Evolutionary conservation across 2,888 invertebrate genomes (phyloP).

Genomic region (Pelosia muscerda): DNA sequence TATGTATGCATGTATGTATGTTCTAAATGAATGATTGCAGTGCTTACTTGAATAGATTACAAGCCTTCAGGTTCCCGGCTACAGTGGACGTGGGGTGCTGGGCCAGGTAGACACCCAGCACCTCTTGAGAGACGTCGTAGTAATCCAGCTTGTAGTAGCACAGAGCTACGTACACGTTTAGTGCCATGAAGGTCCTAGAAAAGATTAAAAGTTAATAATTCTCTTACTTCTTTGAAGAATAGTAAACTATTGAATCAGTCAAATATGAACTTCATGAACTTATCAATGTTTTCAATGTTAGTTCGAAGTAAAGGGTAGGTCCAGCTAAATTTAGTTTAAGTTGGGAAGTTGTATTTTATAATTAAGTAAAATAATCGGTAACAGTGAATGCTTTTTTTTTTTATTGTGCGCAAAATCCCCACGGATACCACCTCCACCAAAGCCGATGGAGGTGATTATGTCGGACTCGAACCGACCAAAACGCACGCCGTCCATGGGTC

Average conservation of each 20-base stretch:
- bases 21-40: neutral
- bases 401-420: too few relatives aligned
- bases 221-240: too few relatives aligned
- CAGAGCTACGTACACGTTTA: constrained; percentile 98
- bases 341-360: neutral
- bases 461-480: too few relatives aligned
- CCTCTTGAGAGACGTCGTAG: constrained; percentile 99
- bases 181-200: constrained; percentile 94
- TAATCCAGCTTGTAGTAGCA: constrained; percentile 99
- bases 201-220: neutral
- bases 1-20: too few relatives aligned
- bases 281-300: too few relatives aligned
- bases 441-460: too few relatives aligned
- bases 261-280: too few relatives aligned
- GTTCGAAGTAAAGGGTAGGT: neutral
- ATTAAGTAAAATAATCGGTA: too few relatives aligned
- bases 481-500: too few relatives aligned
- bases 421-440: too few relatives aligned
- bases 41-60: constrained; percentile 85
- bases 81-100: constrained; percentile 97
- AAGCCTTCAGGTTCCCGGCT: constrained; percentile 96
- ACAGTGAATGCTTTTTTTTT: too few relatives aligned
- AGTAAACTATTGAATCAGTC: too few relatives aligned
- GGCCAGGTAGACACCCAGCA: constrained; percentile 96
- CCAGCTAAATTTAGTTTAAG: neutral